Conservation (phyloP, 2,113 vertebrate species). For the Callorhinus ursinus region DNA sequence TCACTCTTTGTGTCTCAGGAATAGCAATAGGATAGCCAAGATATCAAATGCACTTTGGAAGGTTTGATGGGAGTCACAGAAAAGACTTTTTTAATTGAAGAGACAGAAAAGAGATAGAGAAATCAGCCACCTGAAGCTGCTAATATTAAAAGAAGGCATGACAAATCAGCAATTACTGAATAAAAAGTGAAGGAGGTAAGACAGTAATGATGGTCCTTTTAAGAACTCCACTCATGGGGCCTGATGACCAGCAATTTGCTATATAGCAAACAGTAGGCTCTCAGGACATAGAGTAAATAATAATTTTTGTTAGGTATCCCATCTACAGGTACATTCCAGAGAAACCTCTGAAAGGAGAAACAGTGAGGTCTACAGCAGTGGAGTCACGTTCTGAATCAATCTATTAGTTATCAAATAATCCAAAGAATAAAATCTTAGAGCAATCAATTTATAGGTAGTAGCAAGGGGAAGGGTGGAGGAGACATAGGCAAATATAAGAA, state of each 20-base stretch:
- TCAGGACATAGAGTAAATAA: neutral
- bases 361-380: neutral
- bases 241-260: neutral
- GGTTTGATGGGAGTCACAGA: slow-evolving; percentile 19
- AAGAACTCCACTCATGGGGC: neutral
- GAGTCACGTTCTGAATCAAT: slow-evolving; percentile 36
- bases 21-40: slow-evolving; percentile 29
- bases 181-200: neutral
- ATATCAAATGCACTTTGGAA: slow-evolving; percentile 54
- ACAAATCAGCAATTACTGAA: neutral
- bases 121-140: slow-evolving; percentile 30
- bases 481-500: neutral
- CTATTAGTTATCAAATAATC: slow-evolving; percentile 37
- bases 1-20: slow-evolving; percentile 14
- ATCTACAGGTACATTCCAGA: slow-evolving; percentile 2
- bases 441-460: neutral
- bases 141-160: neutral
- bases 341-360: slow-evolving; percentile 23
- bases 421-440: slow-evolving; percentile 43
- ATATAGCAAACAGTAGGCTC: neutral
- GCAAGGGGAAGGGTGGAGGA: neutral
- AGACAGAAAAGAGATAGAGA: slow-evolving; percentile 16
- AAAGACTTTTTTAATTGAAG: neutral
- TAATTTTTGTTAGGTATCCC: slow-evolving; percentile 6
- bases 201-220: neutral